Evolutionary conservation across 2,888 invertebrate genomes (phyloP).

Genomic region (Brachylomia viminalis): DNA sequence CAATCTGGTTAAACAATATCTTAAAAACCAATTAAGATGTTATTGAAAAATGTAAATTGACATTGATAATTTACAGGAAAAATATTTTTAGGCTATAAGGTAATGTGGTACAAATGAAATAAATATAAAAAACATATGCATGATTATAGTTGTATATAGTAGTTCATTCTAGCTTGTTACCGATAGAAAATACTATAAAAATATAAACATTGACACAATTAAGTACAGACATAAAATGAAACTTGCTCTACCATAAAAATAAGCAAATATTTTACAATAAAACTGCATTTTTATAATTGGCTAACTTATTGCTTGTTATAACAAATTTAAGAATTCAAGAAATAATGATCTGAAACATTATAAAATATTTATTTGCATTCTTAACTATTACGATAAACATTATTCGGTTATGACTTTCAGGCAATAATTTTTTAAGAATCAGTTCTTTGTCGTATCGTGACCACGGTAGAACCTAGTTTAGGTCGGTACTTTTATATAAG

Average conservation of each 20-base stretch:
- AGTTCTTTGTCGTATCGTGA: neutral
- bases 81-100: neutral
- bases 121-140: neutral
- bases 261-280: conserved; percentile 15
- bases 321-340: conserved; percentile 1
- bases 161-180: conserved; percentile 8
- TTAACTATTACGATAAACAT: neutral
- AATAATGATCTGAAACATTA: conserved; percentile 22
- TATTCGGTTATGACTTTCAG: neutral
- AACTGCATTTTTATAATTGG: conserved; percentile 42
- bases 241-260: conserved; percentile 15
- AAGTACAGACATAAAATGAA: conserved; percentile 32
- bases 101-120: neutral
- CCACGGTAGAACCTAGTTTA: neutral
- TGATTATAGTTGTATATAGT: neutral
- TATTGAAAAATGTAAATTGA: neutral
- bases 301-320: conserved; percentile 30
- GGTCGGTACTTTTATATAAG: neutral
- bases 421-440: neutral
- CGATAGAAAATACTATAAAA: conserved; percentile 23
- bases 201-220: conserved; percentile 28
- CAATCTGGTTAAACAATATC: neutral
- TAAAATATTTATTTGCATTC: conserved; percentile 3
- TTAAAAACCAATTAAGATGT: neutral
- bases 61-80: neutral